Conservation (phyloP, 1,140 invertebrate species). For the Chymomyza costata region DNA sequence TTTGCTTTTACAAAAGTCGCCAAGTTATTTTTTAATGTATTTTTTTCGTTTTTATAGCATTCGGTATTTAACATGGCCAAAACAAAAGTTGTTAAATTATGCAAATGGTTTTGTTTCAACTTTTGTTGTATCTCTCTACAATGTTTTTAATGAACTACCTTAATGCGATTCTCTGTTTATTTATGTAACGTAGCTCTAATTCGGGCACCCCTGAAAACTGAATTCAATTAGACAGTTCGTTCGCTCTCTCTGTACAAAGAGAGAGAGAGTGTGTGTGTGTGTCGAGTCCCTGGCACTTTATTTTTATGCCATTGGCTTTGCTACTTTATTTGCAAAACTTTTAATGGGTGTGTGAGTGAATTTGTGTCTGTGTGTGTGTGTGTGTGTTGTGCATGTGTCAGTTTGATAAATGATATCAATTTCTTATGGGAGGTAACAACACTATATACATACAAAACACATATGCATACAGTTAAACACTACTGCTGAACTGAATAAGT, state of each 20-base stretch:
- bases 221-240: slow-evolving; percentile 55
- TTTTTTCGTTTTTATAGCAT: too few relatives aligned
- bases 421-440: too few relatives aligned
- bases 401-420: slow-evolving; percentile 71
- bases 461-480: slow-evolving; percentile 3
- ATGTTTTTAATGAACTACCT: slow-evolving; percentile 63
- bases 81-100: slow-evolving; percentile 20
- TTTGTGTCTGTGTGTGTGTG: slow-evolving; percentile 12
- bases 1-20: too few relatives aligned
- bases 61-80: too few relatives aligned
- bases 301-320: slow-evolving; percentile 43
- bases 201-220: slow-evolving; percentile 34
- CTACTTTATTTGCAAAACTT: slow-evolving; percentile 60
- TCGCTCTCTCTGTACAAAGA: too few relatives aligned
- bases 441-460: slow-evolving; percentile 33
- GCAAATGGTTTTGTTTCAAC: slow-evolving; percentile 46
- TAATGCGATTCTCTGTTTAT: slow-evolving; percentile 25
- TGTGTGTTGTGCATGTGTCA: slow-evolving; percentile 49
- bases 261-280: too few relatives aligned
- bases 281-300: slow-evolving; percentile 26
- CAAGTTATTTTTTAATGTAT: too few relatives aligned
- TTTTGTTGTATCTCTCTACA: slow-evolving; percentile 2
- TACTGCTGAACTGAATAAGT: too few relatives aligned
- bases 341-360: slow-evolving; percentile 28
- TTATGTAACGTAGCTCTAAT: slow-evolving; percentile 23